Evolutionary conservation across 2,797 vertebrate species (phyloP).

Genomic region (Ataeniobius toweri): DNA sequence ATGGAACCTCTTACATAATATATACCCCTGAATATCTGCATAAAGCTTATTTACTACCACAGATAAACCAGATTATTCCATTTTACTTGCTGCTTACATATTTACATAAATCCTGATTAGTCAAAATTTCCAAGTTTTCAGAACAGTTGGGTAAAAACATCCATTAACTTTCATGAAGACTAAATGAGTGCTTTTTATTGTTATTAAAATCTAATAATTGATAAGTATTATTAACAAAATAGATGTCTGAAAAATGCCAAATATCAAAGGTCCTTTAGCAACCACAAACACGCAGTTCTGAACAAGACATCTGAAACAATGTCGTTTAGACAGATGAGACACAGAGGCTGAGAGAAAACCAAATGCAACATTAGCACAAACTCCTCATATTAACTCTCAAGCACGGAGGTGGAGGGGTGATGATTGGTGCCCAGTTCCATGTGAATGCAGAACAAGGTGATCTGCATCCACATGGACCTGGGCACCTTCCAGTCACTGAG

Average conservation of each 20-base stretch:
- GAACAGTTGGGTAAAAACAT: too few species aligned
- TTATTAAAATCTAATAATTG: neutral
- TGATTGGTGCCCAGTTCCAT: too few species aligned
- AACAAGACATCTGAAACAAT: neutral
- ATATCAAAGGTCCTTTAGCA: neutral
- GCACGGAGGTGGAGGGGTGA: neutral
- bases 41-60: conserved; percentile 4
- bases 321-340: neutral
- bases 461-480: neutral
- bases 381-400: neutral
- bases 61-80: neutral
- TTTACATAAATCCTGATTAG: neutral
- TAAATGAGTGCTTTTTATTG: neutral
- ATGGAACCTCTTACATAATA: conserved; percentile 28
- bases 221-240: too few species aligned
- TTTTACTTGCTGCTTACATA: neutral
- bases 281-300: neutral
- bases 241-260: neutral
- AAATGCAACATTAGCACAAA: neutral
- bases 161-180: too few species aligned
- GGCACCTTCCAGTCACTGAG: neutral
- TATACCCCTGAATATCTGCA: conserved; percentile 7
- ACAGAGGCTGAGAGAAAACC: neutral
- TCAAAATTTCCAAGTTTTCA: too few species aligned
- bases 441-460: neutral